Evolutionary conservation across 2,888 invertebrate species (phyloP).

Genomic region (Neoscelio sp.): DNA sequence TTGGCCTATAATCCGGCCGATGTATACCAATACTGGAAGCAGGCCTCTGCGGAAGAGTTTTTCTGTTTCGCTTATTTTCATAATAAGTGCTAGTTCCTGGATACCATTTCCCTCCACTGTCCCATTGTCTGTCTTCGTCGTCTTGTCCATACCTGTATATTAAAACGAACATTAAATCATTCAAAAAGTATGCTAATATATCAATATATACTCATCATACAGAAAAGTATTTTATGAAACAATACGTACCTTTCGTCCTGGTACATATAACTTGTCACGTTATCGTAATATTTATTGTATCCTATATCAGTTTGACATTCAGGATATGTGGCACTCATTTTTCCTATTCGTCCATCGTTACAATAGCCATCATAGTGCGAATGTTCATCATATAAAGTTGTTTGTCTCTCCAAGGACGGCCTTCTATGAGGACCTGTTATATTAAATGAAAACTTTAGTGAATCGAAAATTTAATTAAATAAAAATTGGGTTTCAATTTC

Average conservation of each 20-base stretch:
- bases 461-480: not conserved
- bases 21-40: constrained; percentile 80
- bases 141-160: constrained; percentile 85
- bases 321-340: constrained; percentile 80
- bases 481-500: not conserved
- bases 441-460: constrained; percentile 21
- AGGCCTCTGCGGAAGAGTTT: constrained; percentile 81
- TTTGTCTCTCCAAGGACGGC: constrained; percentile 92
- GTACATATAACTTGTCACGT: constrained; percentile 86
- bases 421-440: constrained; percentile 84
- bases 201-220: too few relatives aligned
- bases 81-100: constrained; percentile 76
- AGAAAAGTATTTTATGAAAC: constrained; percentile 6
- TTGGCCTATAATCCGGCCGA: constrained; percentile 78
- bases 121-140: constrained; percentile 90
- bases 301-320: constrained; percentile 83
- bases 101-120: constrained; percentile 86
- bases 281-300: constrained; percentile 88
- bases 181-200: not conserved
- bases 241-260: constrained; percentile 84
- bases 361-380: constrained; percentile 84
- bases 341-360: constrained; percentile 75
- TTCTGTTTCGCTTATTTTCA: constrained; percentile 80
- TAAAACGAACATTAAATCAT: too few relatives aligned
- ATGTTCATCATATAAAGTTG: constrained; percentile 90